Base-by-base conservation (phyloP, 1,140 invertebrate species). In the Ctenoplectra terminalis region DNA sequence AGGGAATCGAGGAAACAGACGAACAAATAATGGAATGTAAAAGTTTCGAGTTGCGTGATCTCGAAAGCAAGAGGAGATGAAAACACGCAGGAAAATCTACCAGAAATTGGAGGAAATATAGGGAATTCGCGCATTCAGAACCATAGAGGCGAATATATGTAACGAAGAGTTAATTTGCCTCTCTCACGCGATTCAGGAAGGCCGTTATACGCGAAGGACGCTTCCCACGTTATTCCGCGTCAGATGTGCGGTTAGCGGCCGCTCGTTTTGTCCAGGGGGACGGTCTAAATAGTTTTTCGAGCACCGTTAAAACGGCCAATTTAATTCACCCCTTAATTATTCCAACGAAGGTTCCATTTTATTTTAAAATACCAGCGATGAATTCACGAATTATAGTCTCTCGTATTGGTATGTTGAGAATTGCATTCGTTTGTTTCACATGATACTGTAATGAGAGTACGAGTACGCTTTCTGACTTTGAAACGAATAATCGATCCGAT, bases 191-290 rank as follows among this genome's bases (percentile, higher is more conserved):
- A 89, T 56, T 82, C 82, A 71, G 76, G 71, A 83, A 89, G 87
- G 87, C 87, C 87, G 87, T 87, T 85, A 85, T 83, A 31, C 67
- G 54, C 86, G 87, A 82, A 88, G 82, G 84, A 86, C 78, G 87
- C 84, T 89, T 89, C 87, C 87, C 87, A 89, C 87, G 87, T 88
- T 84, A 75, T 66, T 69, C 61, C 50, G 56, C 64, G 86, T 76
- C 85, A 87, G 85, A 84, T 87, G 86, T 61, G 37, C 78, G 4
- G 75, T 17, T 52, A 66, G 15, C 50, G 43, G 48, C 52, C 72
- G 61, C 26, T 73, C 74, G 71, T 77, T 67, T 72, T 48, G 56
- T 81, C 40, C 37, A 29, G 31, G n/a, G 60, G 6, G 46, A 74
- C 23, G 60, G 13, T 37, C 29, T 1, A 75, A 75, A 54, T 50